A percentile compares a stretch with the other conserved stretches of the same genome.
Evolutionary conservation across 2,797 vertebrate species (phyloP).

Genomic region (Lateolabrax maculatus): DNA sequence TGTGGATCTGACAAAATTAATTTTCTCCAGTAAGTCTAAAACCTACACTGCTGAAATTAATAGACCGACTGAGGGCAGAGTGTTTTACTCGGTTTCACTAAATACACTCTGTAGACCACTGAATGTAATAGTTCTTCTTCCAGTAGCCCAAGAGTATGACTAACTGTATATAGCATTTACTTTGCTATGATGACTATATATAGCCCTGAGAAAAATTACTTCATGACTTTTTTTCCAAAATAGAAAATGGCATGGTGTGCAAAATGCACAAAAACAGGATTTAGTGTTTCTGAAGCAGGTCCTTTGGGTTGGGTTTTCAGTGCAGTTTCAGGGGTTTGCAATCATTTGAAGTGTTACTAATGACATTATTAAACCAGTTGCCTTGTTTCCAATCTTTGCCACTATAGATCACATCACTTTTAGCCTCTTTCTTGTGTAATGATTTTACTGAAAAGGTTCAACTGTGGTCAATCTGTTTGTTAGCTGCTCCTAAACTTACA

Average conservation of each 20-base stretch:
- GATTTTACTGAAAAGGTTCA: slow-evolving; percentile 36
- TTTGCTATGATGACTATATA: slow-evolving; percentile 23
- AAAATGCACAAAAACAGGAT: slow-evolving; percentile 9
- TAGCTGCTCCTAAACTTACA: slow-evolving; percentile 17
- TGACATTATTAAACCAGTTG: slow-evolving; percentile 44
- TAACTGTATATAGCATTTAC: slow-evolving; percentile 18
- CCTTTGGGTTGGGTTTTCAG: slow-evolving; percentile 11
- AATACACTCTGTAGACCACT: slow-evolving; percentile 29
- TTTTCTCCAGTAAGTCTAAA: slow-evolving; percentile 29
- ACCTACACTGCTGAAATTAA: slow-evolving; percentile 10
- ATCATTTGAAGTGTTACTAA: slow-evolving; percentile 37
- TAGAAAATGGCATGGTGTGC: background rate
- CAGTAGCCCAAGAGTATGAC: slow-evolving; percentile 7
- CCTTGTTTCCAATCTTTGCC: slow-evolving; percentile 30
- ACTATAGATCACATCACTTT: slow-evolving; percentile 38
- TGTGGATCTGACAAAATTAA: slow-evolving; percentile 13
- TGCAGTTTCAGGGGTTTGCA: slow-evolving; percentile 20
- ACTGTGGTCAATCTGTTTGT: slow-evolving; percentile 40
- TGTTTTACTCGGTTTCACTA: slow-evolving; percentile 25
- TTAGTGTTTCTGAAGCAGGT: background rate
- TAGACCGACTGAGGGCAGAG: background rate
- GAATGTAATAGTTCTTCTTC: slow-evolving; percentile 16
- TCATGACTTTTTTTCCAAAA: background rate
- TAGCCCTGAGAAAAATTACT: background rate
- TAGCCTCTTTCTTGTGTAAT: slow-evolving; percentile 31